These are phyloP conservation scores for Rhinichthys osculus DNA, from an alignment of 2,797 vertebrate genomes.

Conservation along the genomic window DNA sequence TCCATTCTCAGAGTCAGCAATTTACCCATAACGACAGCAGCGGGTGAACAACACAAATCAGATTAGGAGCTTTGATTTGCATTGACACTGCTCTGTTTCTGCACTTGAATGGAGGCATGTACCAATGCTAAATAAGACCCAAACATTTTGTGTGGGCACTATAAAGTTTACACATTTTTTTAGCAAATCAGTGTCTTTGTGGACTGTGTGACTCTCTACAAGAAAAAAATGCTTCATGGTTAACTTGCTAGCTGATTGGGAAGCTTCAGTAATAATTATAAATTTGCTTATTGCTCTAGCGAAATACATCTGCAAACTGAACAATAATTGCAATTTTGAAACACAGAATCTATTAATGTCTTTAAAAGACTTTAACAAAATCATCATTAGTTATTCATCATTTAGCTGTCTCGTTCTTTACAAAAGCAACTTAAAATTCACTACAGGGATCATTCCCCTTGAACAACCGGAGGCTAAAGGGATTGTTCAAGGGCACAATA, in stretches of 20 bases:
- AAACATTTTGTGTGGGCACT: too few species aligned
- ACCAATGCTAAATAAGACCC: not conserved
- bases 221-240: not conserved
- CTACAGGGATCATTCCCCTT: not conserved
- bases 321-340: too few species aligned
- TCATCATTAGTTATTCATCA: not conserved
- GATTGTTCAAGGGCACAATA: conserved; percentile 12
- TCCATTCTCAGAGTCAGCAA: conserved; percentile 18
- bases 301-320: not conserved
- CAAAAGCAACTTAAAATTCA: not conserved
- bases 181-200: not conserved
- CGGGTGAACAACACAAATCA: not conserved
- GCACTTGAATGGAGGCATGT: not conserved
- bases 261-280: not conserved
- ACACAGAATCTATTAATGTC: not conserved
- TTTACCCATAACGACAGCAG: not conserved
- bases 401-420: conserved; percentile 8
- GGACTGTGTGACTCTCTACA: not conserved
- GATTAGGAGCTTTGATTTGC: conserved; percentile 3
- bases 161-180: not conserved
- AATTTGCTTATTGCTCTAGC: not conserved
- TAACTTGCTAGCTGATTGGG: not conserved
- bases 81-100: conserved; percentile 2
- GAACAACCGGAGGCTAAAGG: conserved; percentile 9
- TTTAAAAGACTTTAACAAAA: conserved; percentile 11